Base-by-base conservation (phyloP, 2,113 vertebrate species). In the Pterocles burchelli region DNA sequence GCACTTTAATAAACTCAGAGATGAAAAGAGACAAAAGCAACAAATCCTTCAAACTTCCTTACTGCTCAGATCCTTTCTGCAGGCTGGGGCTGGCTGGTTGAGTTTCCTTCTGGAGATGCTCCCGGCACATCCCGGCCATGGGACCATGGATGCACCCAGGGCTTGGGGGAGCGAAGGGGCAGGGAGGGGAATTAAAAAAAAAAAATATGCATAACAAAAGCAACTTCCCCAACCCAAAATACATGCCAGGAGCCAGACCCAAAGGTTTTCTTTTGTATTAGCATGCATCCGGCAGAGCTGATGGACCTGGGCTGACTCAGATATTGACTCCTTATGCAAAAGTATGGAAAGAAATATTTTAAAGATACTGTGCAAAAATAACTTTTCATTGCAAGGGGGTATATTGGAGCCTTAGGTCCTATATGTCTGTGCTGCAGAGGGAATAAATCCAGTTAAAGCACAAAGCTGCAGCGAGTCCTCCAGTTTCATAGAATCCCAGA, bases 1-100 rank as follows among this genome's bases (percentile, higher is more conserved):
- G 95, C 96, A 97, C 96, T 97, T 94, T 96, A 98, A 95, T 95
- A 96, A 97, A 95, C 86, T 95, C 90, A 65, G 71, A 97, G 63
- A 94, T 89, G 78, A 94, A 97, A 96, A 86, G 72, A 89, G 90
- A 82, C 70, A 61, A 93, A 74, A 95, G 33, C 66, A 93, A 9
- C 85, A 75, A 81, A 57, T 91, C 80, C 68, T 94, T 95, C 11
- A 51, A 63, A 25, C 38, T 72, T 73, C 25, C 54, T 71, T 74
- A 4, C 19, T 52, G 59, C 80, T 22, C 58, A 10, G 87, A 21
- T 33, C 54, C 49, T 67, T 29, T 24, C 41, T 75, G 62, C 36
- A 58, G 83, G n/a, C 70, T 87, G 62, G 86, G 55, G 2, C 46
- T 52, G 86, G 41, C 21, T 62, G 68, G 5, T 76, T 25, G 55